phyloP scores from a whole-genome alignment of 2,113 vertebrate species.

The Azemiops feae region DNA sequence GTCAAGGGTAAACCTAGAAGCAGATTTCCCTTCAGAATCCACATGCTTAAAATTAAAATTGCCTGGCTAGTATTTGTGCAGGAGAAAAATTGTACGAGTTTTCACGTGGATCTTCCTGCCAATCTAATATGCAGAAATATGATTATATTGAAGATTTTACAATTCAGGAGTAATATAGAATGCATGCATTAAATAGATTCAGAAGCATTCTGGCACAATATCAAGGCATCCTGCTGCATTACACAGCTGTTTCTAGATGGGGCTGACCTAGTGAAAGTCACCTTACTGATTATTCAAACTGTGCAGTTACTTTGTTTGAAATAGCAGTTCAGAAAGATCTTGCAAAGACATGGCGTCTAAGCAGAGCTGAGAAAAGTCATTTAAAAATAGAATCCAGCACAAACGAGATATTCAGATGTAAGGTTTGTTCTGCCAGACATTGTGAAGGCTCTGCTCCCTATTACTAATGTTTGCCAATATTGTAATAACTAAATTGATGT shows the following conservation, averaged over 20 bases:
- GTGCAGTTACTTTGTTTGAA: conserved; percentile 18
- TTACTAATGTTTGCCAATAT: not conserved
- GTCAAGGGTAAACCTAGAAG: conserved; percentile 62
- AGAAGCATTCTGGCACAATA: conserved; percentile 30
- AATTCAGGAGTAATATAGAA: conserved; percentile 26
- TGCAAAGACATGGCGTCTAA: not conserved
- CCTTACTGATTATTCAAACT: not conserved
- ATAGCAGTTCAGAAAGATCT: not conserved
- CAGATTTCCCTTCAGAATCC: conserved; percentile 55
- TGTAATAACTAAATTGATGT: not conserved
- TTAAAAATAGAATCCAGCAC: conserved; percentile 15
- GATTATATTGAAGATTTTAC: conserved; percentile 26
- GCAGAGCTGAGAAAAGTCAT: not conserved
- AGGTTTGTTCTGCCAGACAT: conserved; percentile 19
- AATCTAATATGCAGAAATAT: conserved; percentile 33
- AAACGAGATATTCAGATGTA: not conserved
- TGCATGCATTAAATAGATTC: not conserved
- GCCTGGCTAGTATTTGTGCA: conserved; percentile 48
- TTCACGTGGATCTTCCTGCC: conserved; percentile 42
- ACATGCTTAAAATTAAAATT: conserved; percentile 67
- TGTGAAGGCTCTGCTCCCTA: not conserved
- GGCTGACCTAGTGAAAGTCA: not conserved
- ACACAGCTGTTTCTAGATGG: not conserved
- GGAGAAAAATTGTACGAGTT: not conserved
- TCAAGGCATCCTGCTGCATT: not conserved